Percentiles rank a stretch among this genome's conserved stretches.
Evolutionary conservation across 2,888 invertebrate species (phyloP).

Genomic region (Mimachlamys varia): DNA sequence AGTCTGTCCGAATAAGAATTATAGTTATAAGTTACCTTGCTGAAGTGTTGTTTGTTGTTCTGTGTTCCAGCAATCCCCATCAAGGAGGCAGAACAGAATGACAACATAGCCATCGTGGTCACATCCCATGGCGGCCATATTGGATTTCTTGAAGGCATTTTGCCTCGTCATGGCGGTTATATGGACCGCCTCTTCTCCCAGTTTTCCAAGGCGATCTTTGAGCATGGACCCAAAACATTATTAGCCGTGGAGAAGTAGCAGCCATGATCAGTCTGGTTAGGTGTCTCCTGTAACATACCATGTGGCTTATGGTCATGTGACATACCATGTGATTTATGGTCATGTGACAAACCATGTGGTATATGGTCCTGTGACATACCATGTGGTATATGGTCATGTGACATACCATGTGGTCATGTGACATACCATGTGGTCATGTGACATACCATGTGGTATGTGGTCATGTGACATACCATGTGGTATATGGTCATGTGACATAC

Average conservation of each 20-base stretch:
- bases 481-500: too few species aligned
- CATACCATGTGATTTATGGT: not conserved
- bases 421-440: not conserved
- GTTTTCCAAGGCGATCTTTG: conserved; percentile 75
- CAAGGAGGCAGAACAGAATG: conserved; percentile 77
- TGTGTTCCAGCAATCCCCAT: conserved; percentile 79
- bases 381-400: not conserved
- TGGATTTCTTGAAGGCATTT: conserved; percentile 81
- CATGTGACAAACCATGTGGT: not conserved
- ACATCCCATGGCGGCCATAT: conserved; percentile 82
- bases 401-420: not conserved
- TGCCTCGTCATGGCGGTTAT: conserved; percentile 76
- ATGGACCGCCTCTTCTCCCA: conserved; percentile 77
- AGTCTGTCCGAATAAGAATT: too few species aligned
- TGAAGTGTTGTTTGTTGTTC: not conserved
- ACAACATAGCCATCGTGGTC: conserved; percentile 80
- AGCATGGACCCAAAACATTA: conserved; percentile 59
- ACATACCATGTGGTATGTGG: too few species aligned
- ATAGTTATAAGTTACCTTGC: too few species aligned
- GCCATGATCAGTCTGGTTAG: not conserved
- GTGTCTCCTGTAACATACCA: not conserved
- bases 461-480: too few species aligned
- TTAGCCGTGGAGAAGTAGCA: not conserved
- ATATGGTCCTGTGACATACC: not conserved
- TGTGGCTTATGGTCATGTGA: not conserved